Evolutionary conservation across 2,113 vertebrate genomes (phyloP).

Genomic region (Mesitornis unicolor): DNA sequence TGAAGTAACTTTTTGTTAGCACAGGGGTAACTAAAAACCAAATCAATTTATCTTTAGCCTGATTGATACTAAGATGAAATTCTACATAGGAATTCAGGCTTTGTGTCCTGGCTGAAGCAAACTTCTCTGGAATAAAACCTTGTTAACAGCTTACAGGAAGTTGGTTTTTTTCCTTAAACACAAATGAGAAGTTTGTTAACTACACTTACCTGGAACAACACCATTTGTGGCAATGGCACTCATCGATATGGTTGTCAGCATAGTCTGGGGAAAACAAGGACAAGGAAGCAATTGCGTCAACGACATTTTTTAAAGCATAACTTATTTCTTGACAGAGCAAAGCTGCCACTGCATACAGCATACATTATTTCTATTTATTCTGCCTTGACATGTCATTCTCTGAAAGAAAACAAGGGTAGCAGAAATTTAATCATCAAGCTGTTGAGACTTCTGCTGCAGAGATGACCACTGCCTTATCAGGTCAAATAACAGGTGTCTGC

Average conservation of each 20-base stretch:
- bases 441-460: not conserved
- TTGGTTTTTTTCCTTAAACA: not conserved
- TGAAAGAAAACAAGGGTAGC: not conserved
- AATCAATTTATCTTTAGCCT: not conserved
- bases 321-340: not conserved
- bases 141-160: not conserved
- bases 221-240: slow-evolving; percentile 95
- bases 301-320: not conserved
- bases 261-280: slow-evolving; percentile 77
- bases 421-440: not conserved
- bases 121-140: not conserved
- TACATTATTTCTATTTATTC: not conserved
- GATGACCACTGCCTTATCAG: not conserved
- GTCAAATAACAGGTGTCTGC: not conserved
- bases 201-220: slow-evolving; percentile 88
- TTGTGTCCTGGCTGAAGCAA: not conserved
- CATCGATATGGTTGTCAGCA: slow-evolving; percentile 97
- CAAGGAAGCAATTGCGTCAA: not conserved
- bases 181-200: not conserved
- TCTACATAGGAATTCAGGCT: not conserved
- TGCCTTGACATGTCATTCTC: not conserved
- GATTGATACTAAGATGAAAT: not conserved
- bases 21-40: not conserved
- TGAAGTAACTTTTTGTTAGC: not conserved
- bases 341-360: not conserved